Conservation (phyloP, 2,888 invertebrate species). For the Azorinus chamasolen region DNA sequence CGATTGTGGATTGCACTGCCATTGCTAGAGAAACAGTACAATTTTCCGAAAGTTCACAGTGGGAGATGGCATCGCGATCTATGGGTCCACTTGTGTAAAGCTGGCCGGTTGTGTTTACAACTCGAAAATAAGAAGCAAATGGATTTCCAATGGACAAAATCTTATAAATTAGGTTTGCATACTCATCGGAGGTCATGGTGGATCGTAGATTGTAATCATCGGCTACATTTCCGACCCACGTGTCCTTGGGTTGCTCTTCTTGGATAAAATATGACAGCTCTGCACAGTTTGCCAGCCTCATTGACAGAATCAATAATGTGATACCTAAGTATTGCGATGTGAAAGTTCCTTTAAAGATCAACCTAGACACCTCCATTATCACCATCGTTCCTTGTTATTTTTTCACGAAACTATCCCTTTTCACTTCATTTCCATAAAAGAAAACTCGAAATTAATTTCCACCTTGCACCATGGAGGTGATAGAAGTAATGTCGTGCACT, state of each 20-base stretch:
- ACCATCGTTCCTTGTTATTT: too few species aligned
- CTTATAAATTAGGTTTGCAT: conserved; percentile 69
- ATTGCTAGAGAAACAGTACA: conserved; percentile 72
- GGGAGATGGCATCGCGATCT: conserved; percentile 67
- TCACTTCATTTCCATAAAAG: too few species aligned
- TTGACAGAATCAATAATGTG: conserved; percentile 9
- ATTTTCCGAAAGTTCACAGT: conserved; percentile 57
- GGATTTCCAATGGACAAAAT: conserved; percentile 70
- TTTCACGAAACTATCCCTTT: too few species aligned
- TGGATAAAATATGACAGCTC: conserved; percentile 57
- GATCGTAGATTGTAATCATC: conserved; percentile 66
- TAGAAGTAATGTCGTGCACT: too few species aligned
- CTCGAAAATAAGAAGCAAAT: conserved; percentile 70
- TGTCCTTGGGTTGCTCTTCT: conserved; percentile 64
- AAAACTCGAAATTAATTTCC: too few species aligned
- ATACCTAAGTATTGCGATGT: too few species aligned
- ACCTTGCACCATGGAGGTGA: too few species aligned
- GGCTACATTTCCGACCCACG: conserved; percentile 68
- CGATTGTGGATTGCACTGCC: conserved; percentile 69
- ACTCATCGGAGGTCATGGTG: conserved; percentile 64
- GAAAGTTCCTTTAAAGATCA: too few species aligned
- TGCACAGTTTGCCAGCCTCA: conserved; percentile 10
- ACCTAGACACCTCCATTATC: too few species aligned
- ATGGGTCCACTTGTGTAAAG: conserved; percentile 61
- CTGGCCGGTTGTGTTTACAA: conserved; percentile 66